Evolutionary conservation across 2,888 invertebrate genomes (phyloP), one percentile per base, ranked within the genome.

Genomic region (Calephelis perditalis): DNA sequence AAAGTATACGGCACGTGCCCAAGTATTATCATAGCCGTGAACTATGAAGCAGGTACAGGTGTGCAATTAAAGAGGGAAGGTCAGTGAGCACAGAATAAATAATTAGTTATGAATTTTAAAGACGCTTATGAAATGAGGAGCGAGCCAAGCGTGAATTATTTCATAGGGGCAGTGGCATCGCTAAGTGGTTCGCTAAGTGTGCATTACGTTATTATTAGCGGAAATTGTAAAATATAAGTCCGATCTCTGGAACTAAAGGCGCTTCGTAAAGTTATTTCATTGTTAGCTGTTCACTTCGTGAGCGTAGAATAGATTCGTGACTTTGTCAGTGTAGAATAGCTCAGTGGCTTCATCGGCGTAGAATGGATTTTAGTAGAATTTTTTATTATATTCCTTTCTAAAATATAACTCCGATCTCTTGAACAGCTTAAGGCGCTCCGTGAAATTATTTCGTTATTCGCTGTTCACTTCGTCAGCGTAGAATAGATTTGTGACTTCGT

Each of bases 21-120:
- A 73, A 85, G 84, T 86, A 84, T 86, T 87, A 86, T 84, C 82
- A 84, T 78, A 84, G 80, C 86, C 86, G 88, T 90, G 89, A 90
- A 90, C 89, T 90, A 88, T 89, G 89, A 82, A 82, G 80, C 81
- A 70, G 73, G 77, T 74, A 76, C 70, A 73, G 76, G 76, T 73
- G 74, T 75, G 76, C 82, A 85, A 89, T 89, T 89, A 89, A 81
- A 84, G 77, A 80, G 76, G 84, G 84, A 86, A 89, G 89, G 89
- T 90, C 89, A 90, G 82, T 87, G 84, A 83, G 86, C 85, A 87
- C 81, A 72, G 77, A 78, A 74, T 81, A 77, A 80, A 79, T 86
- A 84, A 84, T 86, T 82, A 82, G 82, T 84, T 82, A 70, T 82
- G 80, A 85, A 85, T 85, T 86, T 82, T 80, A 85, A 82, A 79